Evolutionary conservation across 2,113 vertebrate species (phyloP).

Genomic region (Shinisaurus crocodilurus): DNA sequence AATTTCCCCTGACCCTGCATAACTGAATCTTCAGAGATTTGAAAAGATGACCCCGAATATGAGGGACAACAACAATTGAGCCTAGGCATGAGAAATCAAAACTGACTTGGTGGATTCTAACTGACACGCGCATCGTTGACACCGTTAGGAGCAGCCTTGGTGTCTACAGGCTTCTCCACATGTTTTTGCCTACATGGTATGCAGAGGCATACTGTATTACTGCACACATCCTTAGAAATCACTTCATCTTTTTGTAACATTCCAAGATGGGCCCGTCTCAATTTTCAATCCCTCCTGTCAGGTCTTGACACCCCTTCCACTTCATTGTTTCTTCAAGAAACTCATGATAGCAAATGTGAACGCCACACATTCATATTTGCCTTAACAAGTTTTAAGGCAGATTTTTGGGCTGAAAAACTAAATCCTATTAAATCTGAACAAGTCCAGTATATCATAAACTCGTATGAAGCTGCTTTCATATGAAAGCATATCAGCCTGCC

Average conservation of each 20-base stretch:
- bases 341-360: not conserved
- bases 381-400: not conserved
- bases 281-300: not conserved
- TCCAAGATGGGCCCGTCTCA: not conserved
- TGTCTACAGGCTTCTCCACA: not conserved
- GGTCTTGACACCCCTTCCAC: not conserved
- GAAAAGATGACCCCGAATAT: not conserved
- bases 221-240: not conserved
- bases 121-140: not conserved
- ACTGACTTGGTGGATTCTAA: not conserved
- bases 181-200: not conserved
- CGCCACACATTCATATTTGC: too few species aligned
- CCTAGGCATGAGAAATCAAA: not conserved
- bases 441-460: not conserved
- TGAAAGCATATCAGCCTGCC: too few species aligned
- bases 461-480: not conserved
- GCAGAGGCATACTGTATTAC: not conserved
- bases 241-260: not conserved
- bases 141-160: not conserved
- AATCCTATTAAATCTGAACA: not conserved
- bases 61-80: not conserved
- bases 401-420: not conserved
- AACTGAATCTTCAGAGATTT: not conserved
- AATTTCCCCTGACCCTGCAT: not conserved
- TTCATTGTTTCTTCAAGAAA: fast-evolving